These are phyloP conservation scores for Zootermopsis nevadensis DNA, from an alignment of 2,888 invertebrate species.

Conservation along the genomic window DNA sequence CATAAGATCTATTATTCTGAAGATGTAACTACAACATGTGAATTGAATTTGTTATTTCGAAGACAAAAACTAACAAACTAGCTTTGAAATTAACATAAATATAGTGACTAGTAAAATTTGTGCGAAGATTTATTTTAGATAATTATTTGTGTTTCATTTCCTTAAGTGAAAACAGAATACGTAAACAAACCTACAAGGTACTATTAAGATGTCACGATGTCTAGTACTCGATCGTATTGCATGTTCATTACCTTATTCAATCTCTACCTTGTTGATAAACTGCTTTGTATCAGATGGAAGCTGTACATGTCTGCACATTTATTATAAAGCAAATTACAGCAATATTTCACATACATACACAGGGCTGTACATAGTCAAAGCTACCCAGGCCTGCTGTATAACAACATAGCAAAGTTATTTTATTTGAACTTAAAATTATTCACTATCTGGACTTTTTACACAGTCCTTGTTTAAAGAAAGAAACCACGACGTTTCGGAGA, in stretches of 20 bases:
- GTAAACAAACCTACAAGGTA: background rate
- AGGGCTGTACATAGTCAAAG: background rate
- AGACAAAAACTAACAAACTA: background rate
- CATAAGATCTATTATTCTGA: background rate
- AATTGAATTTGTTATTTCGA: background rate
- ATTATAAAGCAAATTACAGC: background rate
- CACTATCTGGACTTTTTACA: too few relatives aligned
- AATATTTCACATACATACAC: background rate
- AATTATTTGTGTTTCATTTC: slow-evolving; percentile 4
- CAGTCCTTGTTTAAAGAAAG: too few relatives aligned
- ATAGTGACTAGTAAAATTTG: background rate
- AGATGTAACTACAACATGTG: background rate
- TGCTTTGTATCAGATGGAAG: background rate
- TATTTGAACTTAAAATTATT: too few relatives aligned
- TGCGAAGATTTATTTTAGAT: background rate
- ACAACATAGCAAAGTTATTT: too few relatives aligned
- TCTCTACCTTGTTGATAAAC: background rate
- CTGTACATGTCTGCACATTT: background rate
- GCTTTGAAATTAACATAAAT: background rate
- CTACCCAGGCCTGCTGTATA: too few relatives aligned
- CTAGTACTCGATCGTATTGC: background rate
- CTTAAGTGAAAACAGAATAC: background rate
- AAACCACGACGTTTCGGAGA: too few relatives aligned
- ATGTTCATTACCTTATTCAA: background rate
- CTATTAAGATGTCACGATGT: slow-evolving; percentile 1